A percentile compares a stretch with the other conserved stretches of the same genome.
These are phyloP conservation scores for Grapholita molesta DNA, from an alignment of 1,140 invertebrate genomes.

Conservation along the genomic window DNA sequence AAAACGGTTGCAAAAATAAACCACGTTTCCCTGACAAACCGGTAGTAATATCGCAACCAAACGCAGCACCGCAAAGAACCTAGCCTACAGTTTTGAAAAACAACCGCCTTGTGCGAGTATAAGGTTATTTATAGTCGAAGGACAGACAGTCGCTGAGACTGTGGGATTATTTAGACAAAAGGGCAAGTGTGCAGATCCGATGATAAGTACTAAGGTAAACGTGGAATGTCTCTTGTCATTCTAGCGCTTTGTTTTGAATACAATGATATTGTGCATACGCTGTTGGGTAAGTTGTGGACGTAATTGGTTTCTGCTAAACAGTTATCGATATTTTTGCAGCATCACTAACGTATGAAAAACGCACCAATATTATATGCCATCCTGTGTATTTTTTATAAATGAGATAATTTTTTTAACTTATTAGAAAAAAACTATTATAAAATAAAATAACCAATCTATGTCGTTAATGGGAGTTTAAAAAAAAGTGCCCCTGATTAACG, in stretches of 20 bases:
- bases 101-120: constrained; percentile 30
- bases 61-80: constrained; percentile 1
- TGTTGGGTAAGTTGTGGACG: neutral
- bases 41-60: neutral
- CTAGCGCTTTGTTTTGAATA: neutral
- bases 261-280: neutral
- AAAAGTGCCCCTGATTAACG: too few species aligned
- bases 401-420: too few species aligned
- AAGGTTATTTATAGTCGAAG: constrained; percentile 66
- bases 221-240: neutral
- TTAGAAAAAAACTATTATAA: too few species aligned
- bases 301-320: too few species aligned
- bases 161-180: constrained; percentile 15
- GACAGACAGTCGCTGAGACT: constrained; percentile 61
- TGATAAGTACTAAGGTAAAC: neutral
- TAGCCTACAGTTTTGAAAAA: constrained; percentile 10
- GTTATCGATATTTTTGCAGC: too few species aligned
- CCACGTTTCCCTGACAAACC: neutral
- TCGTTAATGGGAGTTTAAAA: too few species aligned
- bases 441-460: too few species aligned
- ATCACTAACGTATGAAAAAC: too few species aligned
- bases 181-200: neutral
- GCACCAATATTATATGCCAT: too few species aligned
- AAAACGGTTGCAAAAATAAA: neutral
- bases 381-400: too few species aligned